Conservation (phyloP, 2,113 vertebrate species). For the Elephantulus edwardii region DNA sequence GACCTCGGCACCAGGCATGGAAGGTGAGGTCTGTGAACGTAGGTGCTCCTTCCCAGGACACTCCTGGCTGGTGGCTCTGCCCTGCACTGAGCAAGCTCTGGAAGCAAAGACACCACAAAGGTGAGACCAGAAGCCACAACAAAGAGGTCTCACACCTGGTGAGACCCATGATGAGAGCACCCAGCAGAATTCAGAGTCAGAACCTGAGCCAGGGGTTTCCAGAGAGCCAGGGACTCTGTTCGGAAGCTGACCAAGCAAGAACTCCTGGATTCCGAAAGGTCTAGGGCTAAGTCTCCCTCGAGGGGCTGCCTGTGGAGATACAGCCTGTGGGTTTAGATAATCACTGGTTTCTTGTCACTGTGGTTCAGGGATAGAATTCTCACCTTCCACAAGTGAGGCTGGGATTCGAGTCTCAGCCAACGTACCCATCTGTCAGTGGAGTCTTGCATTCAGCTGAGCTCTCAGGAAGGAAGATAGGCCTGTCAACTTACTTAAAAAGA, state of each 20-base stretch:
- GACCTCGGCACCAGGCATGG: fast-evolving
- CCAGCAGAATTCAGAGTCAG: background rate
- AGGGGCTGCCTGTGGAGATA: background rate
- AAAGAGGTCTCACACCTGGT: background rate
- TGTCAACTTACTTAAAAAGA: background rate
- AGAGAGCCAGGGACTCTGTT: background rate
- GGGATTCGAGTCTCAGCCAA: background rate
- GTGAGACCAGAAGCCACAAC: background rate
- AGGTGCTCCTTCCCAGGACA: background rate
- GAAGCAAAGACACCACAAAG: background rate
- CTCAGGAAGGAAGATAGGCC: background rate
- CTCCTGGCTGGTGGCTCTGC: background rate
- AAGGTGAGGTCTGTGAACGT: background rate
- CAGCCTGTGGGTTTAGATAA: background rate
- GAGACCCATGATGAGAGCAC: background rate
- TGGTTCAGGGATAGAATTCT: background rate
- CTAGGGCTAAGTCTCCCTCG: background rate
- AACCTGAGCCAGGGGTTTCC: background rate
- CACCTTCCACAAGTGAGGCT: background rate
- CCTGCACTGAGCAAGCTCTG: background rate
- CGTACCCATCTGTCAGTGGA: background rate
- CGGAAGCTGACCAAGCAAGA: background rate
- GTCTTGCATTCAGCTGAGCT: background rate
- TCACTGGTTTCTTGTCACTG: background rate
- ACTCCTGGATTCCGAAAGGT: background rate